Conservation (phyloP, 2,113 vertebrate species). For the Setophaga coronata region DNA sequence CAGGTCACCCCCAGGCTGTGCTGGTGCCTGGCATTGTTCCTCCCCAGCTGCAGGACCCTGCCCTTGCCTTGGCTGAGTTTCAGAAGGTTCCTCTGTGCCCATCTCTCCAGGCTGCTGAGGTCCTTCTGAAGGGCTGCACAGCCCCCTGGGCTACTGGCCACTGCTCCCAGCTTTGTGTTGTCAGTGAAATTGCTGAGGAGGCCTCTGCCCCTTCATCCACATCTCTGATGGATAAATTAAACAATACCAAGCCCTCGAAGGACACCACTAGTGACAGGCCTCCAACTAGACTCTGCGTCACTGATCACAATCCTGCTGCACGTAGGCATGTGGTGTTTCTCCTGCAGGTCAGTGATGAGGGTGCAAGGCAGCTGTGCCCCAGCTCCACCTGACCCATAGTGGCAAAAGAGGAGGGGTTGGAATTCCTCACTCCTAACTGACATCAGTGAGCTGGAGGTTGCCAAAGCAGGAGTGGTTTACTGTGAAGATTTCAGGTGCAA, state of each 20-base stretch:
- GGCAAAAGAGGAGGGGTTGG: neutral
- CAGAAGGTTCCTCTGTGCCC: neutral
- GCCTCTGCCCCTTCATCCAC: neutral
- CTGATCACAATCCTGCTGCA: neutral
- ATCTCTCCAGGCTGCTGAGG: neutral
- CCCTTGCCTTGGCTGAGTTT: too few species aligned
- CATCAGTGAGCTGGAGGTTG: neutral
- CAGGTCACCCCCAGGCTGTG: too few species aligned
- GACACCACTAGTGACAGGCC: neutral
- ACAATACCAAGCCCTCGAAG: rapidly evolving
- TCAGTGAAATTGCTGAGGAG: neutral
- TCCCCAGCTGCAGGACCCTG: too few species aligned
- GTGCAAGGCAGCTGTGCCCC: neutral
- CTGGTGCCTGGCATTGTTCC: too few species aligned
- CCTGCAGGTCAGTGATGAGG: neutral
- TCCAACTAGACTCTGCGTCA: neutral
- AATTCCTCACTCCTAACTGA: neutral
- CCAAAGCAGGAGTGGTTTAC: neutral
- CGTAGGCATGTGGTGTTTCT: neutral
- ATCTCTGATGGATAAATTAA: neutral
- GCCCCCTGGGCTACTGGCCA: neutral
- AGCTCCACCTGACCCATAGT: neutral
- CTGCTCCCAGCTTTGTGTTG: neutral
- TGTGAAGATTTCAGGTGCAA: neutral
- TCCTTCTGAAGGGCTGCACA: neutral